Base-by-base conservation (phyloP, 1,140 invertebrate genomes). In the Drosophila rhopaloa region DNA sequence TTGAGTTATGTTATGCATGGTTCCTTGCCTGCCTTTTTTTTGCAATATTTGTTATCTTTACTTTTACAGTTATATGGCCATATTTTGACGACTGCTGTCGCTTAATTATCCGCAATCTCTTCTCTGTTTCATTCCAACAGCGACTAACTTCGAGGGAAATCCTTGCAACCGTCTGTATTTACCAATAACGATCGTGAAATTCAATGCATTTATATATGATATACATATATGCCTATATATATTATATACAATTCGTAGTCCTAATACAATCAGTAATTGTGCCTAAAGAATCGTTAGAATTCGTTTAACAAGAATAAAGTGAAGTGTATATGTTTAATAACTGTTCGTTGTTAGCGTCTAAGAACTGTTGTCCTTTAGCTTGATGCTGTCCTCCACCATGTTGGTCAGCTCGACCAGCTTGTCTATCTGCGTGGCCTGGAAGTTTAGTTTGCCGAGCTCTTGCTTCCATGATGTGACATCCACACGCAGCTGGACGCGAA, bases 401-500 rank as follows among this genome's bases (percentile, higher is more conserved):
- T 73, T 65, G 7, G 79, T 76, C 35, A 92, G 62, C 11, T 91
- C 79, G 8, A 62, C 13, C 19, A 92, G 68, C 16, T 84, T 79
- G 0, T 83, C 90, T 14, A 92, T 76, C 55, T 91, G 75, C 6
- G 58, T 65, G 24, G 84, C 51, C 66, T 90, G 63, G 54, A 91
- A 86, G 32, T 81, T 80, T 0, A 92, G 46, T 53, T 91, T 91
- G 10, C 71, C 48, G 0, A 92, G 70, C 62, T 91, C 91, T 46
- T 65, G 60, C 4, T 67, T 86, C 79, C 95, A 96, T 32, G 93
- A 93, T 24, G 95, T 92, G 7, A 98, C 96, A 94, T 99, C 98
- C 9, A 98, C 94, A 76, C 96, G 95, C 14, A 99, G 93, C 92
- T 99, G 98, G 62, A 96, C 93, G 47, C 98, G 94, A 92, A 99